Evolutionary conservation across 2,888 invertebrate genomes (phyloP), one percentile per base, ranked within the genome.

Genomic region (Pycnomerus fuliginosus): DNA sequence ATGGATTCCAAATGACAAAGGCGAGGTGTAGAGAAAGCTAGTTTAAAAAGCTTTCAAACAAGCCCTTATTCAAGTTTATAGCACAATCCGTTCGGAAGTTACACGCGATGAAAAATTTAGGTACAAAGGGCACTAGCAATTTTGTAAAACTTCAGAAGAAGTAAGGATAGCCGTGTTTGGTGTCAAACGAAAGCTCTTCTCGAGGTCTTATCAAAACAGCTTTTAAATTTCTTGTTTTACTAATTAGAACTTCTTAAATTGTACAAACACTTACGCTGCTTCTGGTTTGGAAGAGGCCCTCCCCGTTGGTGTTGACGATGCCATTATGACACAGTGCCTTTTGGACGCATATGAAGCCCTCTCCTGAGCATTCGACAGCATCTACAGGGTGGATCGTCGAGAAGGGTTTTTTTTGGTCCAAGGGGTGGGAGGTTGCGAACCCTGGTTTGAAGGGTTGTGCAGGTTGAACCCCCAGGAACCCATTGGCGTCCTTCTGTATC

Each of bases 301-400:
- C 74, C 5, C 75, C 76, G 43, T 76, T 75, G 2, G 68, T 72
- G 61, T 73, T 76, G 42, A 78, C 76, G 1, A 80, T 76, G 13
- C 85, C 85, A 47, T 83, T 79, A 48, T 74, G 65, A 62, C 85
- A 85, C 53, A 78, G 74, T 1, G 77, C 67, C 48, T 77, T 80
- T 1, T 74, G 69, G 1, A 84, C 83, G 63, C 85, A 85, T 27
- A 80, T 72, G 61, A 76, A 78, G 3, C 79, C 80, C 33, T 74
- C 70, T 0, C 80, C 82, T 47, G 71, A 72, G 59, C 85, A 85
- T 28, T 36, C 31, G 2, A 11, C 31, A 3, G 28, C 25, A 11
- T 33, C 10, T 12, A 25, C 4, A 12, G 25, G 25, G 11, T 25
- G 25, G 5, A 3, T 25, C 7, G 25, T 25, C 15, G 16, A 12